These are phyloP conservation scores for Babylonia areolata DNA, from an alignment of 1,140 invertebrate genomes.

Conservation along the genomic window DNA sequence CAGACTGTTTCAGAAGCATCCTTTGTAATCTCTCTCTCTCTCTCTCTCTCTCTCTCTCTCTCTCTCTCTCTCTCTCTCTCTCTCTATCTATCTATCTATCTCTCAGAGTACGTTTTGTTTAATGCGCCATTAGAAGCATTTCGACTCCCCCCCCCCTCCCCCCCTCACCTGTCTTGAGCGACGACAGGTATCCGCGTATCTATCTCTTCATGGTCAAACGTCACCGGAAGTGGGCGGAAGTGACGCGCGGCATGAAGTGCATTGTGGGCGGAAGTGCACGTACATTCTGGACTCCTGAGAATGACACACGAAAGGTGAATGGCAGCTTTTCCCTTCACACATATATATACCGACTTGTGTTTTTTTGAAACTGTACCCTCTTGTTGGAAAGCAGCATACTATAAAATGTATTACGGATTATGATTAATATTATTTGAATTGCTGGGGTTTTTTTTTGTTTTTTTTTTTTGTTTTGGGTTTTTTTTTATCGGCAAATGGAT, in stretches of 20 bases:
- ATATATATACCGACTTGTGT: not conserved
- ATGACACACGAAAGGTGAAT: not conserved
- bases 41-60: too few relatives aligned
- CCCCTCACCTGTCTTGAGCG: not conserved
- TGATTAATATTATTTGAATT: too few relatives aligned
- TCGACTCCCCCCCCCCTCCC: not conserved
- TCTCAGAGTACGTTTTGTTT: too few relatives aligned
- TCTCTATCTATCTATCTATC: too few relatives aligned
- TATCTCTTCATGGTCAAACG: not conserved
- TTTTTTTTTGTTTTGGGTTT: not conserved
- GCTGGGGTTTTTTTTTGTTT: not conserved
- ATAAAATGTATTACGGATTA: not conserved
- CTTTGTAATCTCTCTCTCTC: too few relatives aligned
- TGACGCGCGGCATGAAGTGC: not conserved
- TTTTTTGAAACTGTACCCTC: not conserved
- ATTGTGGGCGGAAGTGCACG: not conserved
- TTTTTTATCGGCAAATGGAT: not conserved
- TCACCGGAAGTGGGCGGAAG: not conserved
- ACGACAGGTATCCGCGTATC: not conserved
- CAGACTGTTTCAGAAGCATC: too few relatives aligned
- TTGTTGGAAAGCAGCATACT: not conserved
- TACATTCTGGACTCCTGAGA: not conserved
- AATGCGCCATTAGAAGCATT: too few relatives aligned
- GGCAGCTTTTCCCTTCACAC: constrained; percentile 1
- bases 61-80: not conserved